These are phyloP conservation scores for Temnothorax nylanderi DNA, from an alignment of 1,140 invertebrate genomes.

Conservation along the genomic window DNA sequence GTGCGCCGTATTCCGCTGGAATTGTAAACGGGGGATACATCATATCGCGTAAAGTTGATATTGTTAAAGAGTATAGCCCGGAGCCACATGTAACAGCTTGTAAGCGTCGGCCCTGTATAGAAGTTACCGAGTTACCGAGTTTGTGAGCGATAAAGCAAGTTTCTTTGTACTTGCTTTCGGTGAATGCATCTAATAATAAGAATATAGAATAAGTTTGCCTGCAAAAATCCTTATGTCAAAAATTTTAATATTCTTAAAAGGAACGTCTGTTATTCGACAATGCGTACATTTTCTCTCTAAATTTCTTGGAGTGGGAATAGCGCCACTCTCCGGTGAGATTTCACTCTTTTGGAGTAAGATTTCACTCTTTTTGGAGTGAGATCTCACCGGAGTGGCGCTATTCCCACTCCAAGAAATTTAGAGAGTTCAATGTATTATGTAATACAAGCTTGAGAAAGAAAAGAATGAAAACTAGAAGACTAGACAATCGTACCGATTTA, in stretches of 20 bases:
- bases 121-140: conserved; percentile 38
- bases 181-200: conserved; percentile 29
- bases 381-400: no score
- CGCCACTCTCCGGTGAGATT: no score
- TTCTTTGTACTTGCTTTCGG: conserved; percentile 7
- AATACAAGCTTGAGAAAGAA: not conserved
- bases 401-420: no score
- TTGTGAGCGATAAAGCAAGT: conserved; percentile 31
- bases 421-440: no score
- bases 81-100: not conserved
- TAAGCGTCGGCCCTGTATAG: conserved; percentile 15
- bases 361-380: no score
- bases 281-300: not conserved
- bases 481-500: not conserved
- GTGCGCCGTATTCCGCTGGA: conserved; percentile 18
- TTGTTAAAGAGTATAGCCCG: conserved; percentile 7
- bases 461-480: not conserved
- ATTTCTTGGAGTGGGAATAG: no score
- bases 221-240: not conserved
- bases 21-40: conserved; percentile 38
- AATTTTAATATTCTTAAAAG: not conserved
- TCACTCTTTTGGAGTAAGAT: no score
- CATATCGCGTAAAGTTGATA: conserved; percentile 47
- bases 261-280: not conserved
- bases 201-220: not conserved